Conservation (phyloP, 2,113 vertebrate species). For the Fulmarus glacialis region DNA sequence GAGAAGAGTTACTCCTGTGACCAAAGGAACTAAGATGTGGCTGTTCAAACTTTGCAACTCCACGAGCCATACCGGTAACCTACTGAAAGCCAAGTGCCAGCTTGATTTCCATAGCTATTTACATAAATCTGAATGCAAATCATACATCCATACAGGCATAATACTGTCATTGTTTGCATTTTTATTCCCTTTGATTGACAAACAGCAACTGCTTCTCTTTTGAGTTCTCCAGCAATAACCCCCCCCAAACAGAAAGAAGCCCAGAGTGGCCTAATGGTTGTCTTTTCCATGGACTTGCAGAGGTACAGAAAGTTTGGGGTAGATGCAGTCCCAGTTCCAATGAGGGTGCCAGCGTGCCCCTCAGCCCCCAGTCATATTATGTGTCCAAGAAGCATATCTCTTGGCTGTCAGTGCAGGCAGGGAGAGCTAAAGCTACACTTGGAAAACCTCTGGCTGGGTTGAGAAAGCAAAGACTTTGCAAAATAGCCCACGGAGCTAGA, state of each 20-base stretch:
- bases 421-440: background rate
- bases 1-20: background rate
- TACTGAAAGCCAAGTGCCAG: background rate
- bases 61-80: background rate
- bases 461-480: background rate
- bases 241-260: background rate
- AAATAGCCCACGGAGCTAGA: background rate
- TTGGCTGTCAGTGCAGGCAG: background rate
- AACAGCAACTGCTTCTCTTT: background rate
- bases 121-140: conserved; percentile 58
- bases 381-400: background rate
- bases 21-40: background rate
- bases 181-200: background rate
- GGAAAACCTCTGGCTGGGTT: background rate
- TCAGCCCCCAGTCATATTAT: background rate
- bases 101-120: conserved; percentile 28
- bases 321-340: background rate
- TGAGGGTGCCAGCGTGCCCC: background rate
- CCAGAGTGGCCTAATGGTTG: background rate
- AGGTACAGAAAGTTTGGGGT: background rate
- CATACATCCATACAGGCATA: conserved; percentile 30
- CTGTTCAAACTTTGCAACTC: conserved; percentile 5
- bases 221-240: background rate
- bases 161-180: conserved; percentile 25
- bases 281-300: background rate